These are phyloP conservation scores for Alectoris magna DNA, from an alignment of 2,797 vertebrate species.

Conservation along the genomic window DNA sequence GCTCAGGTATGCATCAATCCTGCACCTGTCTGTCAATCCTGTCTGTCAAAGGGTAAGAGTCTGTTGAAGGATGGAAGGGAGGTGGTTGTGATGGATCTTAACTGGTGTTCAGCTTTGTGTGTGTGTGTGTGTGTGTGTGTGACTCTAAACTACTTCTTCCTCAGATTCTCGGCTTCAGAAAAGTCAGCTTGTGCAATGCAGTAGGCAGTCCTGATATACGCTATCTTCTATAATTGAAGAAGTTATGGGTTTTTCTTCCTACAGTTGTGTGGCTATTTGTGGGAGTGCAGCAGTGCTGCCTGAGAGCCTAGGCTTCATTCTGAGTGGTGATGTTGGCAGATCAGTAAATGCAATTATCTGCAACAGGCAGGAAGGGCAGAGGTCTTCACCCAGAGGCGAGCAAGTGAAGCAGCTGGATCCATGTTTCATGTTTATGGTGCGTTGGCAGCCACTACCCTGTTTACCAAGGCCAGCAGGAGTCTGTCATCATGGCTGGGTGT, in stretches of 20 bases:
- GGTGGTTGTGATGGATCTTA: background rate
- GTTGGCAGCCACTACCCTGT: background rate
- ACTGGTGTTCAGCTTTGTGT: background rate
- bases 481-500: rapidly evolving
- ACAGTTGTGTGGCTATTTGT: rapidly evolving
- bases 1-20: rapidly evolving
- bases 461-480: background rate
- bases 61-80: background rate
- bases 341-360: background rate
- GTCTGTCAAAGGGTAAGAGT: background rate
- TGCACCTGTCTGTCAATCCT: rapidly evolving
- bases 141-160: background rate
- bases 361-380: rapidly evolving
- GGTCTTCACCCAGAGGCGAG: background rate
- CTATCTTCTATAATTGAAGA: background rate
- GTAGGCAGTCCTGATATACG: rapidly evolving
- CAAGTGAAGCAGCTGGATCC: background rate
- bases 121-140: no score
- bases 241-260: background rate
- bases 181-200: background rate
- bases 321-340: background rate
- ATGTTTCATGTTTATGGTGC: background rate
- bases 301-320: background rate
- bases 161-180: background rate
- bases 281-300: background rate